Evolutionary conservation across 2,797 vertebrate species (phyloP), one percentile per base, ranked within the genome.

Genomic region (Eleutherodactylus coqui): DNA sequence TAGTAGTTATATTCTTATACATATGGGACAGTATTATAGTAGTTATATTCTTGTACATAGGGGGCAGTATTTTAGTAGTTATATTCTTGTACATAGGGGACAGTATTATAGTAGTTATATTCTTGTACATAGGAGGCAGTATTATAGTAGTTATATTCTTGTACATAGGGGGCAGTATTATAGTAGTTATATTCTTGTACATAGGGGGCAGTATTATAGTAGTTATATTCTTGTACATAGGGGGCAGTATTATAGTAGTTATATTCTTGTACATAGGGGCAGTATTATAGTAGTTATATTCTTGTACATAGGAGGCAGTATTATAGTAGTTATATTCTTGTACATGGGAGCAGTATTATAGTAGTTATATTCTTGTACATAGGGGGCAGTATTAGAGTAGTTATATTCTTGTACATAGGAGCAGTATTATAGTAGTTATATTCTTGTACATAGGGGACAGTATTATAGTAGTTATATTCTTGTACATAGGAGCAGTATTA

Each of bases 201-300:
- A 70, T 70, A 70, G n/a, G 36, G 67, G 5, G 36, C 67, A 70
- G 34, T 70, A 38, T 70, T 70, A 70, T 70, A 70, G 67, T 67
- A 41, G 67, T 70, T 67, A 38, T 70, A n/a, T 69, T 69, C 17
- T 69, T 69, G 64, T 69, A 69, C 8, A 69, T 69, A 69, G n/a
- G 64, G 47, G 14, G 47, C 10, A 49, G 47, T 49, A 49, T 49
- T 49, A 49, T 49, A 49, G 47, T 49, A 49, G 47, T 49, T 49
- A n/a, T n/a, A 49, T 49, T 64, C 60, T 64, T 64, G 60, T 64
- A 64, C 6, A 64, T 64, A n/a, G 34, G 60, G 47, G 53, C 24
- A 58, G 53, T 27, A 58, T 58, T 58, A 58, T 58, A 58, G 53
- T 58, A 58, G 53, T 58, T 58, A n/a, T n/a, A 27, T 58, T n/a